A percentile compares a stretch with the other conserved stretches of the same genome.
phyloP scores from a whole-genome alignment of 1,140 invertebrate genomes.

The Chironomus tepperi region DNA sequence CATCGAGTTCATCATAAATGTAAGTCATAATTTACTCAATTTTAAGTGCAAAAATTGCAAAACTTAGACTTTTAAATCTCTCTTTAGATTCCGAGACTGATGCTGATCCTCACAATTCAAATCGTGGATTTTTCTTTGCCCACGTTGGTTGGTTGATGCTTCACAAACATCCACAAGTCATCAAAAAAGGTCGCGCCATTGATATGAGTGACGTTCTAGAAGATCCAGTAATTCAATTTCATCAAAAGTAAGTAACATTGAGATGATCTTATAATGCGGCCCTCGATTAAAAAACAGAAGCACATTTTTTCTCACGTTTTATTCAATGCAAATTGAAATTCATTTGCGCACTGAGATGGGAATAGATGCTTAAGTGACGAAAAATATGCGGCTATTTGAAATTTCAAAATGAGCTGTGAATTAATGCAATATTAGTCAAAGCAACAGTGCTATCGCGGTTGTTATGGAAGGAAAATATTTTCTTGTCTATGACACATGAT shows the following conservation, averaged over 20 bases:
- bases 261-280: too few species aligned
- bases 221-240: constrained; percentile 67
- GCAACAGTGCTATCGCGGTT: too few species aligned
- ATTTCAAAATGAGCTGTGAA: too few species aligned
- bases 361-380: neutral
- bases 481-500: too few species aligned
- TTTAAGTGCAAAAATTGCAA: neutral
- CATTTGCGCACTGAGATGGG: neutral
- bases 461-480: too few species aligned
- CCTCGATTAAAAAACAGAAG: neutral
- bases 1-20: constrained; percentile 85
- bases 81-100: constrained; percentile 63
- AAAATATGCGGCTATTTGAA: neutral
- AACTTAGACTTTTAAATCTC: neutral
- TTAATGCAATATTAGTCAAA: too few species aligned
- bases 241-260: constrained; percentile 49
- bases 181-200: constrained; percentile 57
- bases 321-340: neutral
- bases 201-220: constrained; percentile 68
- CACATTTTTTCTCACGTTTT: neutral
- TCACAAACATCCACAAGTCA: constrained; percentile 75
- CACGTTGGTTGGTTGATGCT: constrained; percentile 86
- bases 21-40: neutral
- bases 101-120: constrained; percentile 82
- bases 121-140: constrained; percentile 84